Evolutionary conservation across 1,140 invertebrate species (phyloP), one percentile per base, ranked within the genome.

Genomic region (Drosophila grimshawi): DNA sequence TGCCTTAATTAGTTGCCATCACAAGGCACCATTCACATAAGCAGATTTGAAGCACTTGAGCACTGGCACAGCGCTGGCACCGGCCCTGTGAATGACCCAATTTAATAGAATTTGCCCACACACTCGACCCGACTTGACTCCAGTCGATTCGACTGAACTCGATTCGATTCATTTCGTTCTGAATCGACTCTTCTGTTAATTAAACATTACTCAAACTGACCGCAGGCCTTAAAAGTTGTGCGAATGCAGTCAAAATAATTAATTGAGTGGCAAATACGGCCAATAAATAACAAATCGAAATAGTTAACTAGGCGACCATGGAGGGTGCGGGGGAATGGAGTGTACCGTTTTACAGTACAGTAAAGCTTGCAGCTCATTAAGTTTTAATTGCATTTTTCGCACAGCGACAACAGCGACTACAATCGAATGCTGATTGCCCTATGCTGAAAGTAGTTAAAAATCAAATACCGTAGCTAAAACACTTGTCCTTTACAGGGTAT

Each of bases 151-250:
- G 10, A 48, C 33, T 37, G 11, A 5, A 49, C 27, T 32, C 49
- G 29, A 45, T 32, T 11, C 7, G 29, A 32, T 37, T 27, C 43
- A 5, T 5, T 11, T 45, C 41, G 29, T 32, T 30, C 19, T 35
- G 37, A 45, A 2, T 59, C 56, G 67, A 39, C 37, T 69, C 51
- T 51, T 52, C 62, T 67, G 76, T 78, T 86, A 86, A 86, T 86
- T 86, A 81, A 86, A 81, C 67, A 80, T 86, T 81, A 86, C 78
- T 85, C 76, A 80, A 74, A 63, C 53, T 80, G 81, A 85, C 73
- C 73, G 55, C 53, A 68, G 74, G 77, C 78, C 56, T 71, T 73
- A 63, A 76, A 78, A 81, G 29, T 63, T 68, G 43, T 70, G 53
- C 72, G 55, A 63, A 62, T 70, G 67, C 72, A 76, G 43, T 70